Evolutionary conservation across 2,888 invertebrate genomes (phyloP).

Genomic region (Cremastinae sp.): DNA sequence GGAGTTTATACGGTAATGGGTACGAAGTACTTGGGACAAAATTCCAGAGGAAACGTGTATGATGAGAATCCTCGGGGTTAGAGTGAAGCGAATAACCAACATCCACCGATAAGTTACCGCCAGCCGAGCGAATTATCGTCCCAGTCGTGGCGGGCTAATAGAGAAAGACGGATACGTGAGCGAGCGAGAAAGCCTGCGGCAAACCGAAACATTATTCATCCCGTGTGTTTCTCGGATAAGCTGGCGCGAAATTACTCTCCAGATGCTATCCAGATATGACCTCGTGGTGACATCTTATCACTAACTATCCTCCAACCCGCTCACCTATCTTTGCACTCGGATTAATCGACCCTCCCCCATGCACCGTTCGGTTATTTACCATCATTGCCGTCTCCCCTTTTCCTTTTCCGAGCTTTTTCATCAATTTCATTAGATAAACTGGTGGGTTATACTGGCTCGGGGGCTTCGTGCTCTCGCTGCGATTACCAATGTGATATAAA

Average conservation of each 20-base stretch:
- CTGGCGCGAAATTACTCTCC: slow-evolving; percentile 69
- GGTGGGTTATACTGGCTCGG: too few species aligned
- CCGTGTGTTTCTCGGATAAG: slow-evolving; percentile 67
- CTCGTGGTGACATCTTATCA: slow-evolving; percentile 53
- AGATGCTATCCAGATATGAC: slow-evolving; percentile 61
- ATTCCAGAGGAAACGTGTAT: slow-evolving; percentile 19
- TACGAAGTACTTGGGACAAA: neutral
- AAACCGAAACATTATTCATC: slow-evolving; percentile 71
- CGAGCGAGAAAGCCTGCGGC: slow-evolving; percentile 50
- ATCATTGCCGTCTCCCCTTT: too few species aligned
- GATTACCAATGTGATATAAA: too few species aligned
- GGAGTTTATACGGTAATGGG: neutral
- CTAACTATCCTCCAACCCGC: neutral
- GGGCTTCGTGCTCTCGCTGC: too few species aligned
- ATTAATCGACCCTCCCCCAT: neutral
- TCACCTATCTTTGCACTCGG: neutral
- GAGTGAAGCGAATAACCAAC: slow-evolving; percentile 40
- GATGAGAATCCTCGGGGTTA: slow-evolving; percentile 22
- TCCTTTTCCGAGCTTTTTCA: too few species aligned
- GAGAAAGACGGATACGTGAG: slow-evolving; percentile 1
- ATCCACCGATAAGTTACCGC: slow-evolving; percentile 34
- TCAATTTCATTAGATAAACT: too few species aligned
- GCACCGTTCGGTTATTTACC: too few species aligned
- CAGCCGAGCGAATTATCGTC: too few species aligned
- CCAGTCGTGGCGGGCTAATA: neutral